These are phyloP conservation scores for Hyles euphorbiae DNA, from an alignment of 1,140 invertebrate genomes.

Conservation along the genomic window DNA sequence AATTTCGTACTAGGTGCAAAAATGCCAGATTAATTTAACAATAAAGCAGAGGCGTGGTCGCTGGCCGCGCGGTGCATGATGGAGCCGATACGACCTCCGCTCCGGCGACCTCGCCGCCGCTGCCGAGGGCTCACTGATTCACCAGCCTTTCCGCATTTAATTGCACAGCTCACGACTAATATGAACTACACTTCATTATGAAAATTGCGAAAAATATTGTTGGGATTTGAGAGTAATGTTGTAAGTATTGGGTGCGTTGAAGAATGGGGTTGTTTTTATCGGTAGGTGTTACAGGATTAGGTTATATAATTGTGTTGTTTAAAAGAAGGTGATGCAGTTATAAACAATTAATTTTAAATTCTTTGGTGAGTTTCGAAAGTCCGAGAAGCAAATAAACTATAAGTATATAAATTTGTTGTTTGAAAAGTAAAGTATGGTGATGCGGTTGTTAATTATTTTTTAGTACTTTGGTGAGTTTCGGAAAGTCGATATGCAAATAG, in stretches of 20 bases:
- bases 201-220: no score
- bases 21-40: constrained; percentile 21
- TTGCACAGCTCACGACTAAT: constrained; percentile 19
- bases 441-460: no score
- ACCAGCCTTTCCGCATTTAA: constrained; percentile 25
- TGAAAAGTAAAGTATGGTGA: no score
- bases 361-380: no score
- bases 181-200: neutral
- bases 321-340: neutral
- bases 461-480: no score
- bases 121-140: constrained; percentile 19
- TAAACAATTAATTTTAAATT: neutral
- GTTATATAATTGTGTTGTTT: neutral
- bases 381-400: no score
- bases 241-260: no score
- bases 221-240: no score
- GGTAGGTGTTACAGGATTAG: no score
- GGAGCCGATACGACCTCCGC: constrained; percentile 19
- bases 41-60: constrained; percentile 24
- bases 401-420: no score
- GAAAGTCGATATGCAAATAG: no score
- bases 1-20: neutral
- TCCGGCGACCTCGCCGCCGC: constrained; percentile 23
- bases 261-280: no score
- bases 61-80: constrained; percentile 14